Base-by-base conservation (phyloP, 35 echinoderm and acorn worm species). In the Hemicentrotus pulcherrimus region DNA sequence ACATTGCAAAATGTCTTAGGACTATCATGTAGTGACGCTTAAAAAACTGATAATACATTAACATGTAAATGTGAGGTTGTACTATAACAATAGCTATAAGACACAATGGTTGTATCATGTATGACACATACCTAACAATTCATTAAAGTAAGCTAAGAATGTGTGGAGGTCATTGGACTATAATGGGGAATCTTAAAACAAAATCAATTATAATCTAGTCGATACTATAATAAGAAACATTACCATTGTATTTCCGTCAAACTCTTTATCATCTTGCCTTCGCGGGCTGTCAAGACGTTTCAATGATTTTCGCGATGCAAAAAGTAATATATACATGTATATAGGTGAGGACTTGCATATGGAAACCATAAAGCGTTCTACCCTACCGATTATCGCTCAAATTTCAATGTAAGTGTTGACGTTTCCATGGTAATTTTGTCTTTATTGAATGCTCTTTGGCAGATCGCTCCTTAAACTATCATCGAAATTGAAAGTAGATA, bases 401-500 rank as follows among this genome's bases (percentile, higher is more conserved):
- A 28, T 28, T 78, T 28, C 18, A 6, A 11, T 59, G 52, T 16
- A 11, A 59, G 11, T 14, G 7, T 59, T 59, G 5, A 78, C 22
- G 28, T 78, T n/a, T 78, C 65, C 65, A 78, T 78, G 65, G 65
- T n/a, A n/a, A n/a, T 78, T 6, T 22, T 55, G 15, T 55, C 50
- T 55, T 55, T 55, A 10, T 78, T 8, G 65, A 78, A 78, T 28
- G 19, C 6, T 78, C 11, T n/a, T 78, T 78, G 65, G 28, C 65
- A 78, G 65, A 28, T 78, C 22, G 7, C 22, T 78, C 65, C 28
- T n/a, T 4, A 78, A 78, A 59, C 12, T 59, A 14, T 59, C 65
- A 78, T 78, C 65, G 65, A 78, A 78, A 78, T n/a, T 78, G 65
- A 78, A 78, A 78, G 65, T 78, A 78, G 65, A 78, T 28, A 28